Conservation (phyloP, 2,888 invertebrate genomes). For the Adelognathus sp. region DNA sequence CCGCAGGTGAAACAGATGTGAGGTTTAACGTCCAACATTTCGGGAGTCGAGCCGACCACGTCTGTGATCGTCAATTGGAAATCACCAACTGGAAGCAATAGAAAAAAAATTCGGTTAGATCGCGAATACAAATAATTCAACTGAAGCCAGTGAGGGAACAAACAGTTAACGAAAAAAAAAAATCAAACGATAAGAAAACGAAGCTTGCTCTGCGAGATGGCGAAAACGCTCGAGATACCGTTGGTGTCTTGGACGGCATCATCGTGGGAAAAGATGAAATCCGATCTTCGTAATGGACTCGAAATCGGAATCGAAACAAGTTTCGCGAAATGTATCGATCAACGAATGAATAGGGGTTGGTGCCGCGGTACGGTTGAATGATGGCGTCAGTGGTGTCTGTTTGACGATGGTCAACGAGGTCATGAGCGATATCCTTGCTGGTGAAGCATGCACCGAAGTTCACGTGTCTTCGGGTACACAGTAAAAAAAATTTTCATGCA, state of each 20-base stretch:
- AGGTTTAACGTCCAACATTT: background rate
- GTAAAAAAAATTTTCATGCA: no score
- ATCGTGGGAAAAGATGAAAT: background rate
- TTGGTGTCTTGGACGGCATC: background rate
- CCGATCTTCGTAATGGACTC: background rate
- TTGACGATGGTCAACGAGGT: background rate
- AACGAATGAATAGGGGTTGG: background rate
- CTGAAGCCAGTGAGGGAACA: background rate
- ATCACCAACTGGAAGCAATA: slow-evolving; percentile 26
- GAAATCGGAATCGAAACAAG: background rate
- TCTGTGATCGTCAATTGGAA: background rate
- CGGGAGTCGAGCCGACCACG: background rate
- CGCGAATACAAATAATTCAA: background rate
- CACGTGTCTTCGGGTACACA: background rate
- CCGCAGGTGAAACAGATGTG: slow-evolving; percentile 48
- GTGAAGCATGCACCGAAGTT: background rate
- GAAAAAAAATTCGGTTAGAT: no score
- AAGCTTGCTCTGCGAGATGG: background rate
- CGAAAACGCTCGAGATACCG: background rate
- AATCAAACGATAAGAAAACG: background rate
- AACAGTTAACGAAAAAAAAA: no score
- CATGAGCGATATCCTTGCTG: background rate
- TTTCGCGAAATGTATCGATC: no score
- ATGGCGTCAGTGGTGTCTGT: background rate
- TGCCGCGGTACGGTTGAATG: background rate